Percentiles rank a stretch among this genome's conserved stretches.
phyloP scores from a whole-genome alignment of 2,797 vertebrate genomes.

The Epinephelus coioides region DNA sequence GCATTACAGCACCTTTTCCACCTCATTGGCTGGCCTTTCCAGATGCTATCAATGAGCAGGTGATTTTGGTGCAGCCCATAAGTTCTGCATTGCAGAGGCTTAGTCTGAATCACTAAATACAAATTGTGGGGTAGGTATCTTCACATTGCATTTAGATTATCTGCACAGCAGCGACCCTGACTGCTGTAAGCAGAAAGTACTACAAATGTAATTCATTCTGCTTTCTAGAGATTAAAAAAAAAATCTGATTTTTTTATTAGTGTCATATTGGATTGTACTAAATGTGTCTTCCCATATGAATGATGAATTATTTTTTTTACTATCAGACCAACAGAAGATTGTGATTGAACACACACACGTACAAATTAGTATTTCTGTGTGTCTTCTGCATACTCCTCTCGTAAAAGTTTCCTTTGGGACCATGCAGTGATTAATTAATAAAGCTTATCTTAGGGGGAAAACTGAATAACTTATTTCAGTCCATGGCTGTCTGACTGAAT shows the following conservation, averaged over 20 bases:
- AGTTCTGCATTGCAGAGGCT: slow-evolving; percentile 81
- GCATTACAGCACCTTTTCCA: slow-evolving; percentile 67
- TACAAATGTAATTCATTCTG: neutral
- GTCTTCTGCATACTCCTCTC: neutral
- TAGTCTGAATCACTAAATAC: slow-evolving; percentile 64
- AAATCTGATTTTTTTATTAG: neutral
- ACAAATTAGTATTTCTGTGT: neutral
- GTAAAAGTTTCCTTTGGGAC: slow-evolving; percentile 15
- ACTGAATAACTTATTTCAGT: neutral
- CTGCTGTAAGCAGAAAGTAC: slow-evolving; percentile 12
- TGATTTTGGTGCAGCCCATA: slow-evolving; percentile 77
- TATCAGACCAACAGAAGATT: neutral
- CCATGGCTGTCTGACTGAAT: neutral
- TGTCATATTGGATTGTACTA: neutral
- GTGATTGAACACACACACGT: neutral
- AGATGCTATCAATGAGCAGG: slow-evolving; percentile 76
- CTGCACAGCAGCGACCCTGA: slow-evolving; percentile 27
- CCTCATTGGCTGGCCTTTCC: slow-evolving; percentile 65
- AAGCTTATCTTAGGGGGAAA: slow-evolving; percentile 5
- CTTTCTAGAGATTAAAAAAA: neutral
- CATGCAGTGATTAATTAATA: slow-evolving; percentile 30
- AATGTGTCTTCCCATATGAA: slow-evolving; percentile 4
- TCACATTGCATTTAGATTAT: slow-evolving; percentile 33
- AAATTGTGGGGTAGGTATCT: slow-evolving; percentile 44
- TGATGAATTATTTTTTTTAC: neutral